Percentiles rank a stretch among this genome's conserved stretches.
phyloP scores from a whole-genome alignment of 35 echinoderm and acorn worm genomes.

The Hemicentrotus pulcherrimus region DNA sequence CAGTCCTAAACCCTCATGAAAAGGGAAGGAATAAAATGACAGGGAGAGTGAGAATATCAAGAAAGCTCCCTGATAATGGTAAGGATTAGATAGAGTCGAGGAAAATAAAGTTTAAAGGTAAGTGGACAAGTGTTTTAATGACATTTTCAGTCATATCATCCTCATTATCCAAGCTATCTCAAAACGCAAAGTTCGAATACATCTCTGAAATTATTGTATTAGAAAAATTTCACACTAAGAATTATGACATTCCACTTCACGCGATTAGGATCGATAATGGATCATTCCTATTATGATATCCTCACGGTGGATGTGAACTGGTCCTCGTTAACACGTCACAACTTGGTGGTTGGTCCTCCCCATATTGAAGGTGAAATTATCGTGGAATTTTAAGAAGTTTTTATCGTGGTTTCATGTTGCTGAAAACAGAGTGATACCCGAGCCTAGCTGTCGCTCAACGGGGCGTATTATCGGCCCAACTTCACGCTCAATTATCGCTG shows the following conservation, averaged over 20 bases:
- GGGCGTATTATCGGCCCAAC: conserved; percentile 17
- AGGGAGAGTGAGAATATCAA: too few species aligned
- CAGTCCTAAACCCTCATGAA: too few species aligned
- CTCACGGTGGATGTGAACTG: not conserved
- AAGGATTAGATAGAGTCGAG: too few species aligned
- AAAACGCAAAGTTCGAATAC: too few species aligned
- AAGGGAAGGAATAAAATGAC: too few species aligned
- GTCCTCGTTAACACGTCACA: not conserved
- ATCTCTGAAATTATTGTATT: too few species aligned
- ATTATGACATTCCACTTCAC: not conserved
- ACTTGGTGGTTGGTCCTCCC: not conserved
- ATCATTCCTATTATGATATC: not conserved
- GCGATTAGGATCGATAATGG: not conserved
- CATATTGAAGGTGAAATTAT: not conserved
- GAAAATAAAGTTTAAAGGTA: too few species aligned
- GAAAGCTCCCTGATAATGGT: too few species aligned
- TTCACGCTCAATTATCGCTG: conserved; percentile 40
- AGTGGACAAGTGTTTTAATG: too few species aligned
- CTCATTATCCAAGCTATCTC: too few species aligned
- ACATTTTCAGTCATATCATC: too few species aligned
- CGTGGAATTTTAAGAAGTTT: not conserved
- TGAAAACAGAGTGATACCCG: conserved; percentile 32
- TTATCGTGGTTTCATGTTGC: conserved; percentile 23
- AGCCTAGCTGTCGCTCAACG: conserved; percentile 17
- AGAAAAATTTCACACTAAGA: too few species aligned